These are phyloP conservation scores for Conus betulinus DNA, from an alignment of 1,140 invertebrate genomes.

Conservation along the genomic window DNA sequence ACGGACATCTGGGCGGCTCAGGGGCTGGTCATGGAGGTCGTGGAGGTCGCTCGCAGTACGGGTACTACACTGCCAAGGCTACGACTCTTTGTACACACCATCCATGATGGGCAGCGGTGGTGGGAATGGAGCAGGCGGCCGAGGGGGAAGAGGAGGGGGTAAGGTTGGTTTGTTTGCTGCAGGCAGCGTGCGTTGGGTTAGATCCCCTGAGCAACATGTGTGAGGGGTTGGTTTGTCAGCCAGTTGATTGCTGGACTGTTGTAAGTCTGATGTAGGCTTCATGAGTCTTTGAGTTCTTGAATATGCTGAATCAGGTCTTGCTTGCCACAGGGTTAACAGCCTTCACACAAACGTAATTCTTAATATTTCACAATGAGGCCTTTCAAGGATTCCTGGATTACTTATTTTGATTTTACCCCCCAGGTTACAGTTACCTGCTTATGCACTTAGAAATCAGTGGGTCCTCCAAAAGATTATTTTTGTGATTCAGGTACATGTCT, in stretches of 20 bases:
- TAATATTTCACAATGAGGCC: too few species aligned
- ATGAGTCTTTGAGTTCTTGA: too few species aligned
- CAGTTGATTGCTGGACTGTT: neutral
- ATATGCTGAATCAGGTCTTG: too few species aligned
- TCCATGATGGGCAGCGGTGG: slow-evolving; percentile 60
- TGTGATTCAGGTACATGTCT: too few species aligned
- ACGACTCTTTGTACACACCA: slow-evolving; percentile 60
- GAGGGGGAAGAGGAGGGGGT: slow-evolving; percentile 64
- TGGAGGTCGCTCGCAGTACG: slow-evolving; percentile 55
- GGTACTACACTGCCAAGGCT: slow-evolving; percentile 58
- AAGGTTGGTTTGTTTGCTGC: slow-evolving; percentile 16
- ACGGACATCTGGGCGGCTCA: slow-evolving; percentile 50
- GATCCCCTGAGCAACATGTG: neutral
- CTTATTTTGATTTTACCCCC: too few species aligned
- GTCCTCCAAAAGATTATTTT: too few species aligned
- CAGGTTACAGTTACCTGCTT: too few species aligned
- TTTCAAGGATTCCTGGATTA: too few species aligned
- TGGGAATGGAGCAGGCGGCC: slow-evolving; percentile 43
- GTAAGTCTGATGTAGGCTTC: too few species aligned
- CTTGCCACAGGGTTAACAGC: too few species aligned
- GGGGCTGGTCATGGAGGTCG: slow-evolving; percentile 66
- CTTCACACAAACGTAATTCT: too few species aligned
- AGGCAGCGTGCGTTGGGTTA: neutral
- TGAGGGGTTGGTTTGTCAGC: neutral
- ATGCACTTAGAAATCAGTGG: too few species aligned